Evolutionary conservation across 2,113 vertebrate species (phyloP).

Genomic region (Nibea coibor): DNA sequence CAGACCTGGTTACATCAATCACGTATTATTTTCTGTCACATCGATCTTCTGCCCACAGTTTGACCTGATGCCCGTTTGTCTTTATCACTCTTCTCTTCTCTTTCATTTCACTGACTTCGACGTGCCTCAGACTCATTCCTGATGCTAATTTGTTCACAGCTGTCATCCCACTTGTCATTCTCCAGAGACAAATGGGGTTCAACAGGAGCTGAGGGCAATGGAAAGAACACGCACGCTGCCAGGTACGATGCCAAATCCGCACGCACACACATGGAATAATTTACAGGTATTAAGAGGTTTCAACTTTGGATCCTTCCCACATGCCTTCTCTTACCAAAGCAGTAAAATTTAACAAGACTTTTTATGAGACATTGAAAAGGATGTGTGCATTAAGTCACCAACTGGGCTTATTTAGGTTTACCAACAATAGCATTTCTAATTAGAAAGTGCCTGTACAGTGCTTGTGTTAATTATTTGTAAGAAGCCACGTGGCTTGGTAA

Average conservation of each 20-base stretch:
- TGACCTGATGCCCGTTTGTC: slow-evolving; percentile 25
- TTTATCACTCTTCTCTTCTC: neutral
- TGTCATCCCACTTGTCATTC: slow-evolving; percentile 43
- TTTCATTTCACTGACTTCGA: slow-evolving; percentile 31
- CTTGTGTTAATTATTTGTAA: slow-evolving; percentile 33
- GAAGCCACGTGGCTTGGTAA: slow-evolving; percentile 53
- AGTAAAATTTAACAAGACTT: slow-evolving; percentile 39
- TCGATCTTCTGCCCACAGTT: neutral
- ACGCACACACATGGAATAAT: slow-evolving; percentile 17
- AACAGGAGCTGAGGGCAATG: slow-evolving; percentile 45
- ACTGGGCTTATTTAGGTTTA: slow-evolving; percentile 33
- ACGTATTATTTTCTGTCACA: slow-evolving; percentile 6
- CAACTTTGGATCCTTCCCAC: slow-evolving; percentile 24
- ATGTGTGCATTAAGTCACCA: slow-evolving; percentile 28
- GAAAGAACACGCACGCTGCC: slow-evolving; percentile 49
- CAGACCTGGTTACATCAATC: slow-evolving; percentile 15
- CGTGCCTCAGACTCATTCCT: slow-evolving; percentile 36
- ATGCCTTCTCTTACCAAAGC: slow-evolving; percentile 15
- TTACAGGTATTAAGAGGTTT: slow-evolving; percentile 33
- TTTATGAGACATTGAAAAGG: slow-evolving; percentile 19
- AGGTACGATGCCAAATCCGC: slow-evolving; percentile 30
- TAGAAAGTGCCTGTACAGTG: neutral
- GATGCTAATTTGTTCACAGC: slow-evolving; percentile 14
- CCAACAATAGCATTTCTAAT: slow-evolving; percentile 20
- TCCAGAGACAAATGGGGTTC: slow-evolving; percentile 28